A percentile compares a stretch with the other conserved stretches of the same genome.
These are phyloP conservation scores for Leptopilina clavipes DNA, from an alignment of 1,140 invertebrate species.

Conservation along the genomic window DNA sequence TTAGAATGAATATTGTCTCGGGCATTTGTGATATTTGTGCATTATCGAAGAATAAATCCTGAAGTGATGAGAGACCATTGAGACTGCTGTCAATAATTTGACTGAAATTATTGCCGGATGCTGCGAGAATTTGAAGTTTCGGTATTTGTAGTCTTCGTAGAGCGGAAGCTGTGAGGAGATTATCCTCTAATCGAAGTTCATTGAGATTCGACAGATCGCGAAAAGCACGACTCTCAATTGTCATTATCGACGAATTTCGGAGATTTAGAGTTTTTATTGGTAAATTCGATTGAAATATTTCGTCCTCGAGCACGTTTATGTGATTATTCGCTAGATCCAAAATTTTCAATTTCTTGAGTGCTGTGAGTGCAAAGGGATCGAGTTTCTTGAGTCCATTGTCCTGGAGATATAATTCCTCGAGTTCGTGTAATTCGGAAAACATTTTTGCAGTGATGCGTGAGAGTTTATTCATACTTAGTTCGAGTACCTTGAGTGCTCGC, in stretches of 20 bases:
- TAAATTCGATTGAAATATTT: conserved; percentile 79
- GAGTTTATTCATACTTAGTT: conserved; percentile 85
- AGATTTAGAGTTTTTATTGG: conserved; percentile 78
- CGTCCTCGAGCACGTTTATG: conserved; percentile 75
- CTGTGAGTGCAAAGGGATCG: conserved; percentile 77
- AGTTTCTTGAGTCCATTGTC: conserved; percentile 77
- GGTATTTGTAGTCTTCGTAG: conserved; percentile 84
- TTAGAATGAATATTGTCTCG: conserved; percentile 82
- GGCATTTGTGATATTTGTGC: conserved; percentile 82
- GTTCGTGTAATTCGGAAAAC: conserved; percentile 81
- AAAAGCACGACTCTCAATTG: conserved; percentile 81
- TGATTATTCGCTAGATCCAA: conserved; percentile 81
- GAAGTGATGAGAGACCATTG: conserved; percentile 84
- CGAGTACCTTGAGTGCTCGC: conserved; percentile 84
- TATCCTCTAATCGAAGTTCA: conserved; percentile 83
- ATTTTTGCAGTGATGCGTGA: conserved; percentile 79
- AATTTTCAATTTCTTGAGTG: conserved; percentile 77
- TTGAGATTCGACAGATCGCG: conserved; percentile 80
- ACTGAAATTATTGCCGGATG: conserved; percentile 87
- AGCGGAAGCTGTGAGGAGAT: conserved; percentile 82
- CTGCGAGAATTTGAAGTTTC: conserved; percentile 81
- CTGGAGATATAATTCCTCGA: conserved; percentile 81
- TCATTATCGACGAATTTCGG: conserved; percentile 78
- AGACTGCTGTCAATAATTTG: conserved; percentile 81
- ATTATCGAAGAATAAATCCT: conserved; percentile 82